Evolutionary conservation across 92 coral and sea anemone genomes (phyloP).

Genomic region (Epizoanthus fatuus): DNA sequence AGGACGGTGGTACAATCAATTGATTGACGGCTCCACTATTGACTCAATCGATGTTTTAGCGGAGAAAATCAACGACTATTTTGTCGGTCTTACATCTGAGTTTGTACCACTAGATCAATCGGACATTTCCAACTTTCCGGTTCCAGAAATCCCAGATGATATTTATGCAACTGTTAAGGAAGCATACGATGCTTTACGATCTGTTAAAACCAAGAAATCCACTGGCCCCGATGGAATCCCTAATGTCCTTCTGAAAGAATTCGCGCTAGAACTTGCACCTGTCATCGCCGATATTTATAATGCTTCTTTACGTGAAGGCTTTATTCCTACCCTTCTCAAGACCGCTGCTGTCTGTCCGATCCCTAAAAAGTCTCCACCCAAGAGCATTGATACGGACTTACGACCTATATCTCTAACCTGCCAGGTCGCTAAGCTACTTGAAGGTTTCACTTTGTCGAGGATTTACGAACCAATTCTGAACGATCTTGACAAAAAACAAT

Average conservation of each 20-base stretch:
- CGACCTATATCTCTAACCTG: constrained; percentile 43
- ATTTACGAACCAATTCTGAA: background rate
- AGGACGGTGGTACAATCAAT: constrained; percentile 31
- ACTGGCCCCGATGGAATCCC: constrained; percentile 50
- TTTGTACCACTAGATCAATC: background rate
- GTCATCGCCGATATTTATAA: constrained; percentile 39
- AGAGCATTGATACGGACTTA: constrained; percentile 21
- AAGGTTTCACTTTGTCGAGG: constrained; percentile 16
- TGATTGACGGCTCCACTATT: background rate
- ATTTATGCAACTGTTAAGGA: background rate
- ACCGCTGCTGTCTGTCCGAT: background rate
- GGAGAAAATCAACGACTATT: constrained; percentile 30
- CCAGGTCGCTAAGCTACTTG: constrained; percentile 23
- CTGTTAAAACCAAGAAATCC: constrained; percentile 19
- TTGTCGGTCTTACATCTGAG: constrained; percentile 20
- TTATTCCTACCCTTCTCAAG: constrained; percentile 20
- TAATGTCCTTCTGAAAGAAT: constrained; percentile 31
- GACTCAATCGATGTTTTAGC: constrained; percentile 9
- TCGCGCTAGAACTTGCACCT: constrained; percentile 51
- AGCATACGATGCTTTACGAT: background rate
- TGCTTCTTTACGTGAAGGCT: constrained; percentile 4
- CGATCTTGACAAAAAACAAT: constrained; percentile 36
- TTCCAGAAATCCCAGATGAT: background rate
- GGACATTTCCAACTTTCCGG: background rate
- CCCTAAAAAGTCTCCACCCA: constrained; percentile 32